Percentiles rank a stretch among this genome's conserved stretches.
Conservation (phyloP, 1,140 invertebrate species). For the Dolichoris vasculosae region DNA sequence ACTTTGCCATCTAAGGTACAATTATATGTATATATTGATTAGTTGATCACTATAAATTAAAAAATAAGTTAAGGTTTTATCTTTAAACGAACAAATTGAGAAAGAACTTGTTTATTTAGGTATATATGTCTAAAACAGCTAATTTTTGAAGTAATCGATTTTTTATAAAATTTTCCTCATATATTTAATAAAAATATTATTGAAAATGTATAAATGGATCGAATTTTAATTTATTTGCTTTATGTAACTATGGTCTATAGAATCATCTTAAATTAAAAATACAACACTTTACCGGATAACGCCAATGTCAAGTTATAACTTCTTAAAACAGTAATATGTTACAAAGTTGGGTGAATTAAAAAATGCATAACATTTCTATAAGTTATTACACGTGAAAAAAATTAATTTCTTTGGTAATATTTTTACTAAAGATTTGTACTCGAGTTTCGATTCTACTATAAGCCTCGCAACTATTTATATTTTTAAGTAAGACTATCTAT, state of each 20-base stretch:
- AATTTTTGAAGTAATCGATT: too few species aligned
- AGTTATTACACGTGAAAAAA: not conserved
- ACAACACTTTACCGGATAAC: not conserved
- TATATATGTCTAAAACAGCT: too few species aligned
- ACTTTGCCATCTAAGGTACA: too few species aligned
- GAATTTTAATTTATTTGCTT: not conserved
- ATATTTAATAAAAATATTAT: too few species aligned
- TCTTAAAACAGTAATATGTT: not conserved
- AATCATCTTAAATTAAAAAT: not conserved
- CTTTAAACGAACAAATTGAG: too few species aligned
- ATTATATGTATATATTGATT: too few species aligned
- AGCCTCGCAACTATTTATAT: not conserved
- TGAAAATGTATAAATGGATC: not conserved
- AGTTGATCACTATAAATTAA: too few species aligned
- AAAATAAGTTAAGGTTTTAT: too few species aligned
- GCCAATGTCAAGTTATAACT: not conserved
- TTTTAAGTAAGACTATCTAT: not conserved
- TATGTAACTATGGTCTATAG: not conserved
- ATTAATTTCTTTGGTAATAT: not conserved
- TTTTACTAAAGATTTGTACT: not conserved
- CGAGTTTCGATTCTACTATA: not conserved
- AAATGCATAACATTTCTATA: constrained; percentile 4
- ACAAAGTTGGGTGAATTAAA: not conserved
- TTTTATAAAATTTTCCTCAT: too few species aligned
- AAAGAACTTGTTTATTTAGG: too few species aligned